Evolutionary conservation across 2,113 vertebrate species (phyloP).

Genomic region (Phoxinus phoxinus): DNA sequence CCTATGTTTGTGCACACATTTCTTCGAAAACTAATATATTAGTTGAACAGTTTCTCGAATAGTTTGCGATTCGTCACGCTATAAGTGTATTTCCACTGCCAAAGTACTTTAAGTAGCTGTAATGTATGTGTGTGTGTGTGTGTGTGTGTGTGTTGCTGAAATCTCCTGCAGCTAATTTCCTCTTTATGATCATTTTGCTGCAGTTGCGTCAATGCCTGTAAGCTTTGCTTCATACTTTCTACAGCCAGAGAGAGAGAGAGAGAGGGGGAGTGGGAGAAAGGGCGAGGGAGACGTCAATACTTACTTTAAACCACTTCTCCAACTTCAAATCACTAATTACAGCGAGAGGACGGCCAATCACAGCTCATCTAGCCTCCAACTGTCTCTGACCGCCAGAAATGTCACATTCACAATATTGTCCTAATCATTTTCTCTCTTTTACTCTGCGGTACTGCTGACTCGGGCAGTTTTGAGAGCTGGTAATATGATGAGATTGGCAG

Average conservation of each 20-base stretch:
- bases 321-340: slow-evolving; percentile 34
- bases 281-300: slow-evolving; percentile 34
- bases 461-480: slow-evolving; percentile 2
- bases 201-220: slow-evolving; percentile 27
- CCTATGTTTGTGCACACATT: neutral
- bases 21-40: neutral
- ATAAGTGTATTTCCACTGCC: neutral
- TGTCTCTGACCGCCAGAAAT: neutral
- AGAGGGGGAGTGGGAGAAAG: slow-evolving; percentile 21
- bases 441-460: slow-evolving; percentile 46
- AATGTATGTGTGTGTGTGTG: neutral
- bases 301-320: slow-evolving; percentile 31
- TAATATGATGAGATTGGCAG: slow-evolving; percentile 44
- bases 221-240: slow-evolving; percentile 19
- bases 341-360: slow-evolving; percentile 15
- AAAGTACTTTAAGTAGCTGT: slow-evolving; percentile 20
- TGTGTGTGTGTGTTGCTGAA: slow-evolving; percentile 10
- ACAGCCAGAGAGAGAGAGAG: slow-evolving; percentile 9
- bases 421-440: slow-evolving; percentile 31
- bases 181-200: slow-evolving; percentile 30
- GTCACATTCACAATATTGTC: slow-evolving; percentile 35
- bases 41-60: slow-evolving; percentile 1
- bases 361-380: neutral
- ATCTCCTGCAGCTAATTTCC: slow-evolving; percentile 9
- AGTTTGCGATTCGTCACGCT: neutral